phyloP scores from a whole-genome alignment of 1,140 invertebrate species.

The Drosophila funebris region DNA sequence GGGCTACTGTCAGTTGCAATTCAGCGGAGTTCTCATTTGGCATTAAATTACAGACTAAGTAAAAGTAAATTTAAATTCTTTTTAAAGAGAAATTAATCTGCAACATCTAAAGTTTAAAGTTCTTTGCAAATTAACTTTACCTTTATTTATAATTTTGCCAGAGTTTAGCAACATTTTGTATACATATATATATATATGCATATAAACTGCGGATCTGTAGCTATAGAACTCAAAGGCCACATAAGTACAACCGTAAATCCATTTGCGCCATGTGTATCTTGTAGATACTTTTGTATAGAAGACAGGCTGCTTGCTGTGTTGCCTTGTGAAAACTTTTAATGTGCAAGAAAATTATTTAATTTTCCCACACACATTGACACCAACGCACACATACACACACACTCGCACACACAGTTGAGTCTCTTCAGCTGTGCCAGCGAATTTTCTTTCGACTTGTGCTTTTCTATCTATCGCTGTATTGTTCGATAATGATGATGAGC shows the following conservation, averaged over 20 bases:
- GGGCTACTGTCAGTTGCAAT: constrained; percentile 34
- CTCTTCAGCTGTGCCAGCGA: constrained; percentile 38
- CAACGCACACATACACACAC: constrained; percentile 5
- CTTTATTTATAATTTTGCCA: background rate
- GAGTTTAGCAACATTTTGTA: background rate
- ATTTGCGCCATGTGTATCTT: constrained; percentile 77
- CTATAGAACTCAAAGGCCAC: constrained; percentile 56
- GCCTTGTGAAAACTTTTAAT: constrained; percentile 76
- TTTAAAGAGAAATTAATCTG: too few relatives aligned
- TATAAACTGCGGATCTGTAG: constrained; percentile 8
- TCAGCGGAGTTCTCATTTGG: background rate
- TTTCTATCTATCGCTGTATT: background rate
- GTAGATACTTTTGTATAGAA: constrained; percentile 56
- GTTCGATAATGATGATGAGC: constrained; percentile 26
- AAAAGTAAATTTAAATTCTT: background rate
- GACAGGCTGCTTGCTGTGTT: constrained; percentile 37
- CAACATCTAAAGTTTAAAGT: too few relatives aligned
- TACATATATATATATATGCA: too few relatives aligned
- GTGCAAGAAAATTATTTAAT: constrained; percentile 81
- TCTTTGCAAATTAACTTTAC: too few relatives aligned
- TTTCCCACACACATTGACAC: constrained; percentile 57
- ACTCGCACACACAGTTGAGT: constrained; percentile 7
- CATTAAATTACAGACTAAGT: too few relatives aligned
- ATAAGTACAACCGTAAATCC: constrained; percentile 63
- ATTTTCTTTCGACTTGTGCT: constrained; percentile 12